phyloP scores from a whole-genome alignment of 2,797 vertebrate genomes.

The Danio kyathit region DNA sequence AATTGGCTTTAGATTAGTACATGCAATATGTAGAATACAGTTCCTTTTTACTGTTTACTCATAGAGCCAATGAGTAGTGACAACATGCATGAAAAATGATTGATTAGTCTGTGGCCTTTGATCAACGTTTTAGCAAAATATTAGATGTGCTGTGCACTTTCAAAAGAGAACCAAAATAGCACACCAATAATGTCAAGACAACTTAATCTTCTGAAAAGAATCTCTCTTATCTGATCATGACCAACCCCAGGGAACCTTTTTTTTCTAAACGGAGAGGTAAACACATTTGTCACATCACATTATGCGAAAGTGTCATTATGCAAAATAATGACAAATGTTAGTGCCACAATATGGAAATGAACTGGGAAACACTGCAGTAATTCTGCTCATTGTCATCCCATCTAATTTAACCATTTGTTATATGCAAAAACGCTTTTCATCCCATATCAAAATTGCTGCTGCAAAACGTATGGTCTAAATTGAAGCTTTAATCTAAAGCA shows the following conservation, averaged over 20 bases:
- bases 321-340: slow-evolving; percentile 6
- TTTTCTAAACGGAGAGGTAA: neutral
- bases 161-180: neutral
- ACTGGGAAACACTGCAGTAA: neutral
- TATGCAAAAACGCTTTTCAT: neutral
- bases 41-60: neutral
- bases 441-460: neutral
- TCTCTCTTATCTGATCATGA: neutral
- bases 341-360: neutral
- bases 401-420: neutral
- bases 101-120: neutral
- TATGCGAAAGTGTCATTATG: neutral
- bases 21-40: too few relatives aligned
- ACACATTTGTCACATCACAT: neutral
- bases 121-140: neutral
- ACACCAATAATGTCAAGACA: neutral
- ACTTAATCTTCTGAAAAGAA: neutral
- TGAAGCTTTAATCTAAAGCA: too few relatives aligned
- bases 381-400: neutral
- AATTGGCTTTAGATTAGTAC: too few relatives aligned
- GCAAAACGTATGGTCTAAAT: neutral
- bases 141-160: neutral
- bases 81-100: neutral
- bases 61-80: neutral
- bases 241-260: neutral